Evolutionary conservation across 2,888 invertebrate genomes (phyloP), one percentile per base, ranked within the genome.

Genomic region (Drosophila emarginata): DNA sequence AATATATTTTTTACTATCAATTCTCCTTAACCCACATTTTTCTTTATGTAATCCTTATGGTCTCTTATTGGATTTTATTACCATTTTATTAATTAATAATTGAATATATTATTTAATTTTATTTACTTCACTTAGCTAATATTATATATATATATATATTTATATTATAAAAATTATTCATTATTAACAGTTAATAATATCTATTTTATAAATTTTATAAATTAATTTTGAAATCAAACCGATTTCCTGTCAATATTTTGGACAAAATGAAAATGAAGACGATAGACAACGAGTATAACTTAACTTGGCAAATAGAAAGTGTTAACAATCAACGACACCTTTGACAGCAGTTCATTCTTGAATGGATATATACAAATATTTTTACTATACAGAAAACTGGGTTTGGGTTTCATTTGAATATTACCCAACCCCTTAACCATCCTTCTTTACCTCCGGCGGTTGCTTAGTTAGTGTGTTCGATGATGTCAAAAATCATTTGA

Each of bases 281-380:
- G 28, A 28, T 9, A 32, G 32, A 32, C 32, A 32, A 9, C 32
- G 9, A 9, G 32, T 7, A 32, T 32, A 32, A 66, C 61, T 61
- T 61, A 40, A n/a, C n/a, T 57, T 61, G 61, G 61, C 66, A 66
- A 66, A 61, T 61, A 37, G 45, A 63, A 67, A 59, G 67, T 67
- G 62, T 62, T 62, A 62, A 62, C 67, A 67, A 62, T 63, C 67
- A 58, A 50, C 51, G 62, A 54, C 32, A 62, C 59, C 59, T 62
- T 67, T 63, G 67, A 61, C 61, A 58, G 61, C 63, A 32, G 32
- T 32, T 68, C 53, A 64, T 58, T 59, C 64, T 61, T 54, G 21
- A 52, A 37, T 37, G 63, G 14, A 12, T 45, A 56, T 45, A 56
- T 57, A 51, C 28, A 57, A 36, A 57, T 26, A 36, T 36, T 26